phyloP scores from a whole-genome alignment of 2,797 vertebrate species.

The Brachyalestes nurse region DNA sequence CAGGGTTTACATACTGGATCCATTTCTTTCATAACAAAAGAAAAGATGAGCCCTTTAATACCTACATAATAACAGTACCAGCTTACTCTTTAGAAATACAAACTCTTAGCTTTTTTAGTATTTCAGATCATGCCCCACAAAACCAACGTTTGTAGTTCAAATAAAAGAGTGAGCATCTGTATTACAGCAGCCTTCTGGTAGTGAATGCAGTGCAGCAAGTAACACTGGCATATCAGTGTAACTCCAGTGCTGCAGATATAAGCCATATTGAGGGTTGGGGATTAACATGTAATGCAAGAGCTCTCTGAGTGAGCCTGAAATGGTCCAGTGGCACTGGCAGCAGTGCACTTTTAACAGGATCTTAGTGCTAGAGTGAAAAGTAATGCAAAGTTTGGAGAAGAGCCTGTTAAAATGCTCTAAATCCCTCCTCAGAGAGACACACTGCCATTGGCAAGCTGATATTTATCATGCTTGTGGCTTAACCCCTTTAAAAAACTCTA shows the following conservation, averaged over 20 bases:
- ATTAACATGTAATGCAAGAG: slow-evolving; percentile 78
- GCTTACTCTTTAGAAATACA: neutral
- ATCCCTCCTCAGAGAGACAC: slow-evolving; percentile 39
- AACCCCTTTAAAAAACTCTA: neutral
- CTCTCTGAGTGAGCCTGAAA: slow-evolving; percentile 59
- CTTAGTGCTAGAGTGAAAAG: slow-evolving; percentile 55
- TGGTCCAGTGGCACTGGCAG: slow-evolving; percentile 62
- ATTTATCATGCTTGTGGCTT: slow-evolving; percentile 43
- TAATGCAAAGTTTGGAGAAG: slow-evolving; percentile 41
- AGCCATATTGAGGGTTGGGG: slow-evolving; percentile 71
- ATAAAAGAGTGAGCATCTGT: neutral
- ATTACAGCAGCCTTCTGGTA: slow-evolving; percentile 18
- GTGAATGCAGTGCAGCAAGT: slow-evolving; percentile 56
- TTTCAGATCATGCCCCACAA: neutral
- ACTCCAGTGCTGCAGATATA: slow-evolving; percentile 71
- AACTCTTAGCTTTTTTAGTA: neutral
- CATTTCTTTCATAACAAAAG: no score
- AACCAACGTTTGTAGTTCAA: neutral
- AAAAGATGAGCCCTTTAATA: no score
- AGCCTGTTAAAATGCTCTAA: slow-evolving; percentile 62
- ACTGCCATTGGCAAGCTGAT: slow-evolving; percentile 45
- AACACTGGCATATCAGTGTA: slow-evolving; percentile 65
- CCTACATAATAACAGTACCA: no score
- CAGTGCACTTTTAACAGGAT: slow-evolving; percentile 66
- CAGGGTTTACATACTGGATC: no score